Evolutionary conservation across 1,140 invertebrate genomes (phyloP), one percentile per base, ranked within the genome.

Genomic region (Limonius californicus): DNA sequence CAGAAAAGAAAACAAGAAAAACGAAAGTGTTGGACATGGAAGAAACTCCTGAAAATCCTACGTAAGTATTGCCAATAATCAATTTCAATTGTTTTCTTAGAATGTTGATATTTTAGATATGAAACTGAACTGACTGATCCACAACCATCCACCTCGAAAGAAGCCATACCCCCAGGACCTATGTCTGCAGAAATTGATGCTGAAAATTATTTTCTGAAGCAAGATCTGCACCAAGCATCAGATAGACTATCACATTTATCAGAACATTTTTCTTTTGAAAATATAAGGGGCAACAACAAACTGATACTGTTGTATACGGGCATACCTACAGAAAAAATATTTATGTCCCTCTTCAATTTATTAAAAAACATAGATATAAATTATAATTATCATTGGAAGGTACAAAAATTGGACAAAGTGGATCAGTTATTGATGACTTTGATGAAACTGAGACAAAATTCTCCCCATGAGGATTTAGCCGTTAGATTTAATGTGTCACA

Each of bases 381-480:
- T 27, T 59, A 59, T 59, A 27, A 47, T 32, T 3, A 2, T 7
- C 12, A 39, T 1, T 59, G 57, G 57, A 20, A 21, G n/a, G 57
- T 59, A 12, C 42, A 18, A 50, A 59, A 59, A 14, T 16, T 59
- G 7, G 6, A 6, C 2, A 59, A n/a, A 19, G 27, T 2, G 20
- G 57, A 59, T 20, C 57, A 59, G 21, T 9, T 59, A 12, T 50
- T 59, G 20, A 47, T 59, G n/a, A 59, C 57, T 47, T 57, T 57
- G 9, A 59, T 59, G 57, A 59, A 59, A 50, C 18, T 59, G 21
- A 45, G 16, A 14, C n/a, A 45, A 23, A 50, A 23, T 23, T 19
- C 21, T 47, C 11, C 50, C 6, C 18, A 59, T 20, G 6, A 2
- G 12, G 35, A 39, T n/a, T 39, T 39, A n/a, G 35, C 3, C 7